Conservation (phyloP, 2,888 invertebrate species). For the Aspidiotus destructor region DNA sequence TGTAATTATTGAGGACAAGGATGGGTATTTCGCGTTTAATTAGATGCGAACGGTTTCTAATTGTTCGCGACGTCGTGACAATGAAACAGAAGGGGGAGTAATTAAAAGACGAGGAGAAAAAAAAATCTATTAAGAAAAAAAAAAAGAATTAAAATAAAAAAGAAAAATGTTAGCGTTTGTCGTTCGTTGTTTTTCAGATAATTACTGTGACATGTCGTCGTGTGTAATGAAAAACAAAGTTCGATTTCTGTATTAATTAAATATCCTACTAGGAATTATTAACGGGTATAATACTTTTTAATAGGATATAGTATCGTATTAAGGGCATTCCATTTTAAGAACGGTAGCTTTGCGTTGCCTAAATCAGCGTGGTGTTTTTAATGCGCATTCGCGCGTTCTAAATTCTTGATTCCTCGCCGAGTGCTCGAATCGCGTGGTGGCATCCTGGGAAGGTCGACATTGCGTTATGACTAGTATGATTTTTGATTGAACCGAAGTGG, state of each 20-base stretch:
- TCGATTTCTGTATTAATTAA: conserved; percentile 16
- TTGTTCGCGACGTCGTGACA: conserved; percentile 9
- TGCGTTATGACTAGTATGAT: no score
- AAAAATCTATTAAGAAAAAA: conserved; percentile 7
- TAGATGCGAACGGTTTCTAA: conserved; percentile 17
- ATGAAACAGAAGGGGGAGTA: conserved; percentile 9
- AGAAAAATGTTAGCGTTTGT: background rate
- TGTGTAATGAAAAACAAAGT: conserved; percentile 1
- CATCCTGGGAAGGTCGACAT: background rate
- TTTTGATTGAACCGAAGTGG: no score
- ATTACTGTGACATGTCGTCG: conserved; percentile 8
- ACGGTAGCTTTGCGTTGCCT: conserved; percentile 1
- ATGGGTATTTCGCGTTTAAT: conserved; percentile 8
- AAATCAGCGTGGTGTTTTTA: background rate
- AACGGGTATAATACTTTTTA: conserved; percentile 7
- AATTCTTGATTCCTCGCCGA: conserved; percentile 4
- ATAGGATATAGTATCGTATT: background rate
- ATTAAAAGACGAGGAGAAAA: conserved; percentile 3
- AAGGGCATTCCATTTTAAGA: conserved; percentile 1
- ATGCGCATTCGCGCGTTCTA: background rate
- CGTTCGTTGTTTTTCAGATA: conserved; percentile 6
- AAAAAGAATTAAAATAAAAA: background rate
- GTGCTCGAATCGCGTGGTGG: background rate
- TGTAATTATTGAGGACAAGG: conserved; percentile 1
- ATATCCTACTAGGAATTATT: conserved; percentile 15